These are phyloP conservation scores for Macrochelys suwanniensis DNA, from an alignment of 2,797 vertebrate genomes.

Conservation along the genomic window DNA sequence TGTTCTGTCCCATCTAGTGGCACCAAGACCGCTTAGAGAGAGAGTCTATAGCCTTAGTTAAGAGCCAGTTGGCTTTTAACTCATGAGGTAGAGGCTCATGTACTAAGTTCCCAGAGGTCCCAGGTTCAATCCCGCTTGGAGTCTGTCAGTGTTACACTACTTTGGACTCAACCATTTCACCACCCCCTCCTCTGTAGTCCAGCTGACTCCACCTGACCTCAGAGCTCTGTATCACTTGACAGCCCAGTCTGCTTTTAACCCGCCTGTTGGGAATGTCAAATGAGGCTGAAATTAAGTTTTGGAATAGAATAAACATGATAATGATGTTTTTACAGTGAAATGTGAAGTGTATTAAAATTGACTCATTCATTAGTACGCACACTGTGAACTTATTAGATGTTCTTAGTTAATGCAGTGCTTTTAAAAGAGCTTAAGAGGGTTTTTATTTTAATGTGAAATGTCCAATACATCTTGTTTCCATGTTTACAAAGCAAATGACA, in stretches of 20 bases:
- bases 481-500: conserved; percentile 62
- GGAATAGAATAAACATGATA: conserved; percentile 46
- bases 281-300: conserved; percentile 62
- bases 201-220: not conserved
- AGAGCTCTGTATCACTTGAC: not conserved
- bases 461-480: conserved; percentile 60
- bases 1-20: no score
- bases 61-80: no score
- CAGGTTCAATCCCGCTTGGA: no score
- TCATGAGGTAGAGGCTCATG: no score
- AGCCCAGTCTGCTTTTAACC: conserved; percentile 40
- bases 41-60: no score
- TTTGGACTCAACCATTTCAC: not conserved
- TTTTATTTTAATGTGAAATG: conserved; percentile 58
- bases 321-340: conserved; percentile 65
- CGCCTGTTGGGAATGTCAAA: conserved; percentile 60
- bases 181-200: not conserved
- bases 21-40: no score
- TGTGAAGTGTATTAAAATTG: conserved; percentile 74
- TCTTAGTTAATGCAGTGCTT: conserved; percentile 63
- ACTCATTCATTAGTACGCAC: conserved; percentile 73
- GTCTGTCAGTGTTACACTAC: not conserved
- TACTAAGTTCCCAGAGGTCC: no score
- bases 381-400: conserved; percentile 71
- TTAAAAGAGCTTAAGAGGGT: conserved; percentile 39